These are phyloP conservation scores for Ptilonorhynchus violaceus DNA, from an alignment of 2,113 vertebrate species.

Conservation along the genomic window DNA sequence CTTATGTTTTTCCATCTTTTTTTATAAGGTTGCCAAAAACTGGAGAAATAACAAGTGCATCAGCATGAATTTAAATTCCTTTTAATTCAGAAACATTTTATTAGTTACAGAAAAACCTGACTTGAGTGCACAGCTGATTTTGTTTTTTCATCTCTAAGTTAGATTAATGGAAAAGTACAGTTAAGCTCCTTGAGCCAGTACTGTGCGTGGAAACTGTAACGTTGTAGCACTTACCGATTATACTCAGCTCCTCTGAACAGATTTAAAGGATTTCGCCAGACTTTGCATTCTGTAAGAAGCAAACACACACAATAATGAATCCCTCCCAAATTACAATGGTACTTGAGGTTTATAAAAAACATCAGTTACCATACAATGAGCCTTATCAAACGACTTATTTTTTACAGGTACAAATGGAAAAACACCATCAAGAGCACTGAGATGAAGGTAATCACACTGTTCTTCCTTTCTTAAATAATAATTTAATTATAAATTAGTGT, in stretches of 20 bases:
- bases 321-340: neutral
- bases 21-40: neutral
- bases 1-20: neutral
- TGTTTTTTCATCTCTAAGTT: neutral
- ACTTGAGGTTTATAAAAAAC: neutral
- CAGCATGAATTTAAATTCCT: neutral
- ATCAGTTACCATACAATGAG: neutral
- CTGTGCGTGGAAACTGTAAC: neutral
- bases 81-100: neutral
- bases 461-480: neutral
- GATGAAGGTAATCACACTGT: neutral
- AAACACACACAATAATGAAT: conserved; percentile 32
- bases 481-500: conserved; percentile 5
- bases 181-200: neutral
- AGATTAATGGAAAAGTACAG: neutral
- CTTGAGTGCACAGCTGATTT: neutral
- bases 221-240: conserved; percentile 85
- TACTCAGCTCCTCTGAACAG: conserved; percentile 97
- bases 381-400: conserved; percentile 20
- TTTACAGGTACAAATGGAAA: neutral
- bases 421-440: neutral
- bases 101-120: neutral
- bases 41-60: neutral
- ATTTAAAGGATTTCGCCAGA: conserved; percentile 98
- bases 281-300: conserved; percentile 92